Evolutionary conservation across 2,888 invertebrate species (phyloP).

Genomic region (Oligia latruncula): DNA sequence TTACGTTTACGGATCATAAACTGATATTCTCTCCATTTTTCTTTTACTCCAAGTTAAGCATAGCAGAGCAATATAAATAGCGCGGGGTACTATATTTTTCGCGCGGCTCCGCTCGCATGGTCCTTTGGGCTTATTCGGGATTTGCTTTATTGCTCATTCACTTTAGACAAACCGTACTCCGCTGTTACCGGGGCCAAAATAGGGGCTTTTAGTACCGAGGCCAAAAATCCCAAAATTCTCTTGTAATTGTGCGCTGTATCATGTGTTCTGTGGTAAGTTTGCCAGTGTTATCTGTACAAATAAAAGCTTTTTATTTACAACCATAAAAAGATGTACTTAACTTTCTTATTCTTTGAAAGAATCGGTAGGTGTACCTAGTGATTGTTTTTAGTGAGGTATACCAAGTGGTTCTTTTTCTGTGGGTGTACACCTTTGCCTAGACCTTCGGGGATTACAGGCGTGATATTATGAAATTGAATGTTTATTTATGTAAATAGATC

Average conservation of each 20-base stretch:
- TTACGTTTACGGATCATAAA: conserved; percentile 59
- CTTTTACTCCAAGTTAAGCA: conserved; percentile 60
- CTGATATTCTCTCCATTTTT: conserved; percentile 56
- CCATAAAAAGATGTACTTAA: neutral
- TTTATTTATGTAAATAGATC: too few species aligned
- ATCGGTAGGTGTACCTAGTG: too few species aligned
- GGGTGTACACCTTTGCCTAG: neutral
- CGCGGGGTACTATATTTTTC: conserved; percentile 65
- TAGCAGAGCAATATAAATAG: conserved; percentile 57
- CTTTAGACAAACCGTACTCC: conserved; percentile 64
- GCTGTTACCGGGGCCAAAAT: conserved; percentile 55
- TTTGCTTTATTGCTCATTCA: conserved; percentile 69
- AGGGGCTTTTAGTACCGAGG: conserved; percentile 48
- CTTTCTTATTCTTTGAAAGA: neutral
- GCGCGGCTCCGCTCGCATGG: conserved; percentile 55
- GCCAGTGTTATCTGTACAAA: neutral
- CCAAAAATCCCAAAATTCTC: conserved; percentile 44
- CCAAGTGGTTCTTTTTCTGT: neutral
- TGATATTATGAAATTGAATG: neutral
- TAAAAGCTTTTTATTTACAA: conserved; percentile 6
- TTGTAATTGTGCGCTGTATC: conserved; percentile 42
- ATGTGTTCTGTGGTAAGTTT: neutral
- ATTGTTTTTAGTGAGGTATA: too few species aligned
- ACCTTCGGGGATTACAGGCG: neutral
- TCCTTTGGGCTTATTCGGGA: conserved; percentile 63